Conservation (phyloP, 2,113 vertebrate species). For the Ptychochromis oligacanthus region DNA sequence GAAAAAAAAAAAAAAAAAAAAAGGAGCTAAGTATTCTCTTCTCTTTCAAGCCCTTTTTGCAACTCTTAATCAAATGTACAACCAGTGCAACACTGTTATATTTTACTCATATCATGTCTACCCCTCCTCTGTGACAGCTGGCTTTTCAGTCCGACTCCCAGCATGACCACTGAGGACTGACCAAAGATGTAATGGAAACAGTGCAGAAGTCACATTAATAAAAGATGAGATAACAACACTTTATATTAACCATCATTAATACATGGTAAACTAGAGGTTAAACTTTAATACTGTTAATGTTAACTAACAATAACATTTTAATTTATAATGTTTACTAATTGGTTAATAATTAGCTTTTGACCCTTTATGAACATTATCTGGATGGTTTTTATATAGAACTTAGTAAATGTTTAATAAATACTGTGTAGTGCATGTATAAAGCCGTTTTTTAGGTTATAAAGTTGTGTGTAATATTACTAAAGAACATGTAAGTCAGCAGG, state of each 20-base stretch:
- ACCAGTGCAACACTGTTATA: neutral
- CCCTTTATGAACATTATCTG: too few relatives aligned
- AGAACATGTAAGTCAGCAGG: too few relatives aligned
- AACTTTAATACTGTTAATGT: neutral
- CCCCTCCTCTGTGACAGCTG: neutral
- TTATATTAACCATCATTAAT: accelerated
- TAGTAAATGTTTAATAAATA: too few relatives aligned
- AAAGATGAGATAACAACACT: neutral
- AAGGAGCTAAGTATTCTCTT: neutral
- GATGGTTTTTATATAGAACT: too few relatives aligned
- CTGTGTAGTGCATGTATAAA: neutral
- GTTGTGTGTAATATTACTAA: neutral
- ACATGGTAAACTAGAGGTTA: accelerated
- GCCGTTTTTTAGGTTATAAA: neutral
- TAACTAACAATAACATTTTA: neutral
- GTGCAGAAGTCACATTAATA: neutral
- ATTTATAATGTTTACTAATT: neutral
- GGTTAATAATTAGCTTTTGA: too few relatives aligned
- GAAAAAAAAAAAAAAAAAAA: too few relatives aligned
- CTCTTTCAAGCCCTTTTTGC: neutral
- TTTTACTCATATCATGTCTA: neutral
- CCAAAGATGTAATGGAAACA: neutral
- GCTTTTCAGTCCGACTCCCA: neutral
- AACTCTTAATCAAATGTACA: neutral
- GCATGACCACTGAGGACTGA: neutral